These are phyloP conservation scores for Cydia fagiglandana DNA, from an alignment of 1,140 invertebrate genomes.

Conservation along the genomic window DNA sequence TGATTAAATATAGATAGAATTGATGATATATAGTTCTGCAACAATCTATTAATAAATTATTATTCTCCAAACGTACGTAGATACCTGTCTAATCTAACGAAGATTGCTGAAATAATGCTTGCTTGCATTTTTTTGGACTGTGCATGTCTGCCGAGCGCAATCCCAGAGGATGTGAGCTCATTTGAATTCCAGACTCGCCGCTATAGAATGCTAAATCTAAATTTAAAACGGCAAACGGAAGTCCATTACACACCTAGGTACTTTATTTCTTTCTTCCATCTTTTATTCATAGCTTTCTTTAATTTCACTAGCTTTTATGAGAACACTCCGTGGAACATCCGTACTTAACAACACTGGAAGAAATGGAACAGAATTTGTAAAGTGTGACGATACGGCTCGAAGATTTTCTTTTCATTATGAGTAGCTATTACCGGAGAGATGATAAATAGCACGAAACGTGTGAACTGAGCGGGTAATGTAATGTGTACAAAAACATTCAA, in stretches of 20 bases:
- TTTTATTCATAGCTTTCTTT: constrained; percentile 19
- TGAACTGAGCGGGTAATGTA: neutral
- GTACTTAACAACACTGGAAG: neutral
- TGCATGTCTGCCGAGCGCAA: constrained; percentile 11
- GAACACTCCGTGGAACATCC: neutral
- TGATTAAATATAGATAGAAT: no score
- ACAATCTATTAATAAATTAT: neutral
- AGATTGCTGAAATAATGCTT: neutral
- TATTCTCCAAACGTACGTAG: neutral
- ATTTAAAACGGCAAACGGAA: constrained; percentile 30
- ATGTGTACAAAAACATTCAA: neutral
- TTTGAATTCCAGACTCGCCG: constrained; percentile 17
- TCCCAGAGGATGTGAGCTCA: constrained; percentile 13
- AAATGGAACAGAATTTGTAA: neutral
- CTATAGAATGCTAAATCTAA: constrained; percentile 24
- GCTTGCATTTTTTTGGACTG: neutral
- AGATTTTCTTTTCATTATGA: constrained; percentile 9
- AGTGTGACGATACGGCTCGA: neutral
- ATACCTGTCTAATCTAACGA: neutral
- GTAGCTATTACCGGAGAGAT: neutral
- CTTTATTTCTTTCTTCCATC: constrained; percentile 9
- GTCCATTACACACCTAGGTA: constrained; percentile 23
- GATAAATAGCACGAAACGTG: neutral
- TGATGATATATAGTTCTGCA: neutral
- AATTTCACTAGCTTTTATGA: constrained; percentile 24